phyloP scores from a whole-genome alignment of 2,888 invertebrate genomes.

The Drosophila nr. perissopoda region DNA sequence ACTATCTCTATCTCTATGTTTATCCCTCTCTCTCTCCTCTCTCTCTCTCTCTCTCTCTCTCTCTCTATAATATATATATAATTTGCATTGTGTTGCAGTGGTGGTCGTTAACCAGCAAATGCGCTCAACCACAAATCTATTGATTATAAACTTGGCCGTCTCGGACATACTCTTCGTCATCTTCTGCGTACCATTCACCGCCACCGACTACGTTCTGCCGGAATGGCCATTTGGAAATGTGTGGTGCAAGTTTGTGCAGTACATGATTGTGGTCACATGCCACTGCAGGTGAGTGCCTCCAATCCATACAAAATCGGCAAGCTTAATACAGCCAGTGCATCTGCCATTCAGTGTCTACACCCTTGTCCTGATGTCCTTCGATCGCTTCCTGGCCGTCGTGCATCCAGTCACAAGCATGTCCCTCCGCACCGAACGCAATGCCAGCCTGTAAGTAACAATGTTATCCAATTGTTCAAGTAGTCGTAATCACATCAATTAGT shows the following conservation, averaged over 20 bases:
- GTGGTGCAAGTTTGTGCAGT: conserved; percentile 94
- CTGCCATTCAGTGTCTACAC: conserved; percentile 92
- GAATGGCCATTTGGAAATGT: conserved; percentile 96
- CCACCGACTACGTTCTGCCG: conserved; percentile 94
- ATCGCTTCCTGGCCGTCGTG: conserved; percentile 96
- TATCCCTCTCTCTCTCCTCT: background rate
- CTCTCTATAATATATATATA: conserved; percentile 10
- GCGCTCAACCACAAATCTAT: conserved; percentile 96
- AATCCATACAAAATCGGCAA: background rate
- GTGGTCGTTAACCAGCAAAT: conserved; percentile 95
- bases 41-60: background rate
- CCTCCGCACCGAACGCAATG: conserved; percentile 92
- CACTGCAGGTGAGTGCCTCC: conserved; percentile 87
- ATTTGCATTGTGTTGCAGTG: conserved; percentile 85
- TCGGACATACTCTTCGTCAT: conserved; percentile 96
- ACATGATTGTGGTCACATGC: conserved; percentile 95
- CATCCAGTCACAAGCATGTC: conserved; percentile 96
- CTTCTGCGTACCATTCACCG: conserved; percentile 97
- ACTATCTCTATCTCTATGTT: conserved; percentile 4
- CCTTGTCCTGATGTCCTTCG: conserved; percentile 96
- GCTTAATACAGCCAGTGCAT: background rate
- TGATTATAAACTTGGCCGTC: conserved; percentile 95
- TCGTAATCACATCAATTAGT: conserved; percentile 43
- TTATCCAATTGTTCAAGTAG: background rate
- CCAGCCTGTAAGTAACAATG: conserved; percentile 86